phyloP scores from a whole-genome alignment of 2,797 vertebrate genomes.

The Rhinophrynus dorsalis region DNA sequence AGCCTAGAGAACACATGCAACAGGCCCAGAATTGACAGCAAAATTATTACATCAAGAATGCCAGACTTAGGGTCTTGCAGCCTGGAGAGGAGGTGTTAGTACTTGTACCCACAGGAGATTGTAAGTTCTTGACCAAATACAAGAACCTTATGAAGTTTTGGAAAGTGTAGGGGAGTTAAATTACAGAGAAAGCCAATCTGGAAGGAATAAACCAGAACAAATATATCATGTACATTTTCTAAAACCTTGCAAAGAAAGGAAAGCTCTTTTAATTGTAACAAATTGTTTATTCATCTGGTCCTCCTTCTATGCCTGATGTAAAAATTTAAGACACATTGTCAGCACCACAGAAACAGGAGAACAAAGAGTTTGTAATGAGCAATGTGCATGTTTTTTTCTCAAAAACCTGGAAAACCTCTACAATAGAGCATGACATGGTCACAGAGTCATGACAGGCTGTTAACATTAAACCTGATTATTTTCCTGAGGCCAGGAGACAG shows the following conservation, averaged over 20 bases:
- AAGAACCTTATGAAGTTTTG: neutral
- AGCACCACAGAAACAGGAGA: neutral
- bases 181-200: neutral
- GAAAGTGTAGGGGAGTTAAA: neutral
- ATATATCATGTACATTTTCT: neutral
- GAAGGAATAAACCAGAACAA: neutral
- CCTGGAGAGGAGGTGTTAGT: neutral
- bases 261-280: neutral
- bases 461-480: no score
- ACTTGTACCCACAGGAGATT: neutral
- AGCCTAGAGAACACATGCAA: neutral
- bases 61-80: neutral
- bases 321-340: neutral
- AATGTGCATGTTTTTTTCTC: no score
- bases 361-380: neutral
- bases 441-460: neutral
- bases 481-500: neutral
- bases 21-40: neutral
- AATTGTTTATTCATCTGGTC: no score
- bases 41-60: neutral
- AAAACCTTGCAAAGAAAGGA: neutral
- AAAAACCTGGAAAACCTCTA: neutral
- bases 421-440: neutral
- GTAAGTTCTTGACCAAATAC: neutral
- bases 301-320: neutral